Conservation (phyloP, 2,888 invertebrate genomes). For the Ctena decussata region DNA sequence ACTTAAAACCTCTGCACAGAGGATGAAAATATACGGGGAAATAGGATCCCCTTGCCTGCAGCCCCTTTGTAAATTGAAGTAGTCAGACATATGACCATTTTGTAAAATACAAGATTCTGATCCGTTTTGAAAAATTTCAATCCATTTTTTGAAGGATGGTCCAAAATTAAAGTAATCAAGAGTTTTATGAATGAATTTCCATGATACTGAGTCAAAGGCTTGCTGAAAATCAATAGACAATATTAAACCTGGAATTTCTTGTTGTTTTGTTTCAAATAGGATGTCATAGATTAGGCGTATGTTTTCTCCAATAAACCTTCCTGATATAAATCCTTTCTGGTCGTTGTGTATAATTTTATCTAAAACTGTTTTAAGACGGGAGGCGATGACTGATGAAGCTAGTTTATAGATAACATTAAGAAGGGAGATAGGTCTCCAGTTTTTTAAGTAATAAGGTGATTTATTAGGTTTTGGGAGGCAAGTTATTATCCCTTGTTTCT, state of each 20-base stretch:
- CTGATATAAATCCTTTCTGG: background rate
- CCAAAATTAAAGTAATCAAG: no score
- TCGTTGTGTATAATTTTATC: background rate
- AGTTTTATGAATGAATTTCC: no score
- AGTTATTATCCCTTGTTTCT: background rate
- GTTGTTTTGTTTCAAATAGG: background rate
- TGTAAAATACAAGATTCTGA: no score
- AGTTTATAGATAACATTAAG: background rate
- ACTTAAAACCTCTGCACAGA: no score
- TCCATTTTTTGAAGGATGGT: no score
- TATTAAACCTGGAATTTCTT: background rate
- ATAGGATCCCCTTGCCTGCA: no score
- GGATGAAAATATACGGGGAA: no score
- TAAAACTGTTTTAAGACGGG: background rate
- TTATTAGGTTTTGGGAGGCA: conserved; percentile 1
- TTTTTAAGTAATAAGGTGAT: background rate
- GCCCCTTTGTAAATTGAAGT: no score
- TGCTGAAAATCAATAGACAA: background rate
- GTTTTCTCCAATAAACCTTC: background rate
- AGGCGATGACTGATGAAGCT: background rate
- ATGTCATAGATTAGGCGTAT: background rate
- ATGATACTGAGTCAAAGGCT: background rate
- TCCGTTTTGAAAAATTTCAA: no score
- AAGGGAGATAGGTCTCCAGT: background rate
- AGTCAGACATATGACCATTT: no score